These are phyloP conservation scores for Xenopus borealis DNA, from an alignment of 2,113 vertebrate genomes.

Conservation along the genomic window DNA sequence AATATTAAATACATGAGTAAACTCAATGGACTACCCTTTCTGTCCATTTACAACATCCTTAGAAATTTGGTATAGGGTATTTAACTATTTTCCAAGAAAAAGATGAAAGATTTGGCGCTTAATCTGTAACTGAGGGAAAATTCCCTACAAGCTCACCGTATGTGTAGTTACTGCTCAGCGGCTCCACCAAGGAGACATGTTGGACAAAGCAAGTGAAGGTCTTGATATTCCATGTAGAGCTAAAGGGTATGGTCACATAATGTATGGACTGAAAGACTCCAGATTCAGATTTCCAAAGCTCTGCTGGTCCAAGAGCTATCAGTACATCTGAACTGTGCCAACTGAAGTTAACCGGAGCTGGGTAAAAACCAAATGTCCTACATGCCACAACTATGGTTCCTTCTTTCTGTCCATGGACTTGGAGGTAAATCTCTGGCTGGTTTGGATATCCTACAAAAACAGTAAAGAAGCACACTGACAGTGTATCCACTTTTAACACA, in stretches of 20 bases:
- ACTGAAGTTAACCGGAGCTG: constrained; percentile 46
- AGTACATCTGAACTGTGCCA: constrained; percentile 18
- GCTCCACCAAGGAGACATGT: constrained; percentile 46
- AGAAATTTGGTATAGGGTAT: constrained; percentile 18
- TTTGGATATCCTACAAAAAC: constrained; percentile 49
- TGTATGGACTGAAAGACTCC: not conserved
- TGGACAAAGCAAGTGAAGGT: constrained; percentile 50
- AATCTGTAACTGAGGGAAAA: not conserved
- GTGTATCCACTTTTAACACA: too few species aligned
- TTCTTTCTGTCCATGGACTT: constrained; percentile 31
- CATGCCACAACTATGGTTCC: constrained; percentile 49
- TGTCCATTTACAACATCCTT: too few species aligned
- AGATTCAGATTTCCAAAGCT: not conserved
- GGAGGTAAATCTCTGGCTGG: constrained; percentile 51
- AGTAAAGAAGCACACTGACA: not conserved
- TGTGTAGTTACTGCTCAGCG: constrained; percentile 50
- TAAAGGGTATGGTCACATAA: not conserved
- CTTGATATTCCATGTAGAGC: constrained; percentile 14
- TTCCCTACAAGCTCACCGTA: constrained; percentile 48
- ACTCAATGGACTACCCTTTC: too few species aligned
- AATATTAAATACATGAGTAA: too few species aligned
- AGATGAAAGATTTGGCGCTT: too few species aligned
- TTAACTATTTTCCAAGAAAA: not conserved
- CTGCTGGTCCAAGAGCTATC: not conserved
- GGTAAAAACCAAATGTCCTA: constrained; percentile 55